Percentiles rank a stretch among this genome's conserved stretches.
phyloP scores from a whole-genome alignment of 2,888 invertebrate species.

The Caprella mutica region DNA sequence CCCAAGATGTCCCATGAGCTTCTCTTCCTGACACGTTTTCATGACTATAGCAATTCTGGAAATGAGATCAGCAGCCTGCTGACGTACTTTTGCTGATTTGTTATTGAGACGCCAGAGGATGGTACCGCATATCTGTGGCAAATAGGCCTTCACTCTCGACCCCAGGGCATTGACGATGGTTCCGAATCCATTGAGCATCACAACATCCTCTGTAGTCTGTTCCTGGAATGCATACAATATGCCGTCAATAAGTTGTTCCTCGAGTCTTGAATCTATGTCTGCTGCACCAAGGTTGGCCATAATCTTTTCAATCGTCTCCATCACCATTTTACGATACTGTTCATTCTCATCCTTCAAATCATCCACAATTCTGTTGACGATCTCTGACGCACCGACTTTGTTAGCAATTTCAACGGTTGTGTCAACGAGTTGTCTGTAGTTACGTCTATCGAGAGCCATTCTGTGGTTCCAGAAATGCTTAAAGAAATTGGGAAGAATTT shows the following conservation, averaged over 20 bases:
- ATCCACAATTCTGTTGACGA: slow-evolving; percentile 95
- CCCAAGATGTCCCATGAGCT: slow-evolving; percentile 98
- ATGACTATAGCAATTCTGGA: slow-evolving; percentile 96
- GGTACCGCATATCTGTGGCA: slow-evolving; percentile 99
- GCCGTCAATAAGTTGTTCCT: slow-evolving; percentile 98
- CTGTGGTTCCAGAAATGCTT: slow-evolving; percentile 99
- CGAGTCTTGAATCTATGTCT: slow-evolving; percentile 92
- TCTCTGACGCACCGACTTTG: slow-evolving; percentile 98
- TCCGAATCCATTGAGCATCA: slow-evolving; percentile 98
- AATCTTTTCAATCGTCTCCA: slow-evolving; percentile 99
- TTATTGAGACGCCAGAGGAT: slow-evolving; percentile 99
- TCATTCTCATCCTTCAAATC: slow-evolving; percentile 99
- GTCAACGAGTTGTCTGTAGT: slow-evolving; percentile 93
- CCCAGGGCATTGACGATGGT: slow-evolving; percentile 96
- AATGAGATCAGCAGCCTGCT: slow-evolving; percentile 98
- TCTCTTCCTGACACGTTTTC: slow-evolving; percentile 99
- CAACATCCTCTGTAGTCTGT: slow-evolving; percentile 99
- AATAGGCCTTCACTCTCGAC: slow-evolving; percentile 92
- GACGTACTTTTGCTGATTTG: slow-evolving; percentile 95
- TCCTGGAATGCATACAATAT: slow-evolving; percentile 99
- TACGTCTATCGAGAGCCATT: slow-evolving; percentile 96
- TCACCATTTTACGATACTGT: slow-evolving; percentile 99
- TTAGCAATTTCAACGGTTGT: slow-evolving; percentile 99
- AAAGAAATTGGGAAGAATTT: slow-evolving; percentile 95
- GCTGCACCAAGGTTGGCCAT: slow-evolving; percentile 95